Base-by-base conservation (phyloP, 2,113 vertebrate genomes). In the Siniperca chuatsi region DNA sequence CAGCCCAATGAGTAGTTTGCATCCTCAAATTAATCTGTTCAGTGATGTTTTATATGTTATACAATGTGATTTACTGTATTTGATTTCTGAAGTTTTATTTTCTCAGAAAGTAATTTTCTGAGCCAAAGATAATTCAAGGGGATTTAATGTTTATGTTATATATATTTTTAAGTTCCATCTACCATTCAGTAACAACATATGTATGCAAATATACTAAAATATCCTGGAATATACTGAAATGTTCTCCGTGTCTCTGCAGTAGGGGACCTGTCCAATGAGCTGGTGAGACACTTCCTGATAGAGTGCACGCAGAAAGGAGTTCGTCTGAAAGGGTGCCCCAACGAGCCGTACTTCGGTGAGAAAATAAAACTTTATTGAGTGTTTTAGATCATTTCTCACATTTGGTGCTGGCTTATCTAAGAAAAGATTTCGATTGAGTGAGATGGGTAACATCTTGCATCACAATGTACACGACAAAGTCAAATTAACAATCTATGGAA, bases 311-410 rank as follows among this genome's bases (percentile, higher is more conserved):
- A 96, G 8, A 99, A 97, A 89, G 98, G 98, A 23, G 98, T 99
- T 3, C 95, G 97, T 70, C 96, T 99, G 74, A 99, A 99, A 93
- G 98, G 98, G 54, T 99, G 98, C 69, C 96, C 97, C 0, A 98
- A 98, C 2, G 98, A 99, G 71, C 98, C 98, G 0, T 98, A 97
- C 92, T 99, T 99, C 73, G 98, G 98, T 99, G 92, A 97, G 97
- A 92, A 69, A 0, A 21, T 29, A 15, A 16, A 23, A n/a, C n/a
- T 42, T 42, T 40, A 40, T 9, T 2, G 13, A 25, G 12, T 6
- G 13, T 52, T 15, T n/a, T 9, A 11, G 50, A 33, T 60, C 0
- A 12, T 29, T 18, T n/a, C 15, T 69, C 15, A 62, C 55, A 16
- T 42, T 46, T 21, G 9, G 8, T 40, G 61, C 29, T 44, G 29